These are phyloP conservation scores for Phalloptychus januarius DNA, from an alignment of 2,797 vertebrate genomes.

Conservation along the genomic window DNA sequence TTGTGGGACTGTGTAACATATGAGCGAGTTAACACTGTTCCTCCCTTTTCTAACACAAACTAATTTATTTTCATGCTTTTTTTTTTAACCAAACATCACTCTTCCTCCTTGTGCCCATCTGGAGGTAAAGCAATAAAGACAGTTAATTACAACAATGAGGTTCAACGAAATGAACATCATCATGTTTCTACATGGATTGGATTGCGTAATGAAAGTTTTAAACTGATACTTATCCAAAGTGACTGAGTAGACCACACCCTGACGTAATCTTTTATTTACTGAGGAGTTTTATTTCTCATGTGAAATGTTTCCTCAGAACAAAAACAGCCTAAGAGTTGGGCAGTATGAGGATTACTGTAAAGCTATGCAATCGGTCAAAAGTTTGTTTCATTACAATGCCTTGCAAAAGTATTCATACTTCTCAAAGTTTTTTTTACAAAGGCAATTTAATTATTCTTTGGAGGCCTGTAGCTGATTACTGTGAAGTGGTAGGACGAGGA, in stretches of 20 bases:
- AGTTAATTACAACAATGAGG: slow-evolving; percentile 7
- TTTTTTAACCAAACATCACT: not conserved
- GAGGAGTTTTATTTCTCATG: not conserved
- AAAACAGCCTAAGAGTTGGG: not conserved
- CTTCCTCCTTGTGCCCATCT: not conserved
- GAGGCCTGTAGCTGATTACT: not conserved
- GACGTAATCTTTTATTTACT: not conserved
- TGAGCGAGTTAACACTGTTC: slow-evolving; percentile 25
- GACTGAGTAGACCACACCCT: not conserved
- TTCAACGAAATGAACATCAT: not conserved
- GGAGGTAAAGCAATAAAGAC: not conserved
- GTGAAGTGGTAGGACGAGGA: not conserved
- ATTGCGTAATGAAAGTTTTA: not conserved
- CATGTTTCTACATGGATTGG: slow-evolving; percentile 1
- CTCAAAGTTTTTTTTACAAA: not conserved
- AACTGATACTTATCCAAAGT: not conserved
- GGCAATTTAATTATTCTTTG: not conserved
- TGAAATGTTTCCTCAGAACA: not conserved
- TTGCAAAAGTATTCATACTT: not conserved
- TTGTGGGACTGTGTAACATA: slow-evolving; percentile 13
- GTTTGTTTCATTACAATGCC: not conserved
- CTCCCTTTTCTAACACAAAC: slow-evolving; percentile 8
- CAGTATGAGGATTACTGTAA: not conserved
- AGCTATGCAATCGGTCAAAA: not conserved
- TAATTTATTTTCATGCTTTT: not conserved